Conservation (phyloP, 2,113 vertebrate genomes). For the Myodes glareolus region DNA sequence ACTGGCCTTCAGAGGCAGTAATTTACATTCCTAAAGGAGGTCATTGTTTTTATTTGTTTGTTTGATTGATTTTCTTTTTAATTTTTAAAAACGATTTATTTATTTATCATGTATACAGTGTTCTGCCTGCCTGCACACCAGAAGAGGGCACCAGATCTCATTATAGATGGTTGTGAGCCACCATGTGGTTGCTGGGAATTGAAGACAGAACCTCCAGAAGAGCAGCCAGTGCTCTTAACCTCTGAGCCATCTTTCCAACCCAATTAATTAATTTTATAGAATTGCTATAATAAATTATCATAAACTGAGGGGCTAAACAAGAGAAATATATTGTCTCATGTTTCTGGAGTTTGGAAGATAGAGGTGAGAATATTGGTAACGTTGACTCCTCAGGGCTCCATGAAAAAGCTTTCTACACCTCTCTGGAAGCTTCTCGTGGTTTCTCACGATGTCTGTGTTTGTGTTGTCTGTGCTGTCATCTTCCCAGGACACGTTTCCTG, state of each 20-base stretch:
- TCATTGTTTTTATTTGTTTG: background rate
- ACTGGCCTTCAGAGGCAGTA: background rate
- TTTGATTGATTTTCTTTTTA: background rate
- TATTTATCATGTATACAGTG: background rate
- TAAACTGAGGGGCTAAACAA: background rate
- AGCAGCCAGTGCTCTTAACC: background rate
- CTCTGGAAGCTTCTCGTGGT: background rate
- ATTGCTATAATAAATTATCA: background rate
- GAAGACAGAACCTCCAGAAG: background rate
- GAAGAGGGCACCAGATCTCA: background rate
- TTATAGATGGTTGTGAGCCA: background rate
- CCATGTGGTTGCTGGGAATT: background rate
- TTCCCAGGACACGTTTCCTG: background rate
- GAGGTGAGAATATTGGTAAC: background rate
- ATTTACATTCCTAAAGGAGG: background rate
- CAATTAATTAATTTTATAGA: background rate
- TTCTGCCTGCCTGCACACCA: background rate
- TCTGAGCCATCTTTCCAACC: background rate
- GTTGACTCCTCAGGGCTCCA: background rate
- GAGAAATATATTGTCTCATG: background rate
- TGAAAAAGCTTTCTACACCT: background rate
- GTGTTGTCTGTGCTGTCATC: background rate
- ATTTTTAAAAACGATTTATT: background rate
- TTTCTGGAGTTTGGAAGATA: background rate
- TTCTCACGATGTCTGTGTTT: background rate